Conservation (phyloP, 2,797 vertebrate genomes). For the Monodelphis domestica region DNA sequence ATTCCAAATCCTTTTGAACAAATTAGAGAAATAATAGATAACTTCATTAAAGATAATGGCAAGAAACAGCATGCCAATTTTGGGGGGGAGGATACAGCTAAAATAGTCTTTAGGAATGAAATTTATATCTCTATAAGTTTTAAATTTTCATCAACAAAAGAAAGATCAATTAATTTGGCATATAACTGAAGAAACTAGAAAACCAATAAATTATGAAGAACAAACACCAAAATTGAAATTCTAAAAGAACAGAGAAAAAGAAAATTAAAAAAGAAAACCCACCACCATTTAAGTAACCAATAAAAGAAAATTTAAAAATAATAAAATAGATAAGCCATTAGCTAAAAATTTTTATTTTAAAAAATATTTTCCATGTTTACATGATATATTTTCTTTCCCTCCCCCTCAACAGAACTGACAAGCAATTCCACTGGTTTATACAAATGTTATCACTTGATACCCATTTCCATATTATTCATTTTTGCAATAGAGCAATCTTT, state of each 20-base stretch:
- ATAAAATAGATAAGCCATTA: not conserved
- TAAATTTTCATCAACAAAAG: not conserved
- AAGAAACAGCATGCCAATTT: not conserved
- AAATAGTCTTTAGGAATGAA: not conserved
- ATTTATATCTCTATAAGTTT: not conserved
- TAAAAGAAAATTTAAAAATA: not conserved
- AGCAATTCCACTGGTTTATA: too few relatives aligned
- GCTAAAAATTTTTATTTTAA: not conserved
- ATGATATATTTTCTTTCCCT: too few relatives aligned
- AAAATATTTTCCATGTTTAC: too few relatives aligned
- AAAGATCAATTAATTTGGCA: not conserved
- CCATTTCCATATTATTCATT: too few relatives aligned
- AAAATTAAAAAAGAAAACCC: not conserved
- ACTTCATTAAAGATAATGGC: not conserved
- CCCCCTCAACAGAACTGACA: too few relatives aligned
- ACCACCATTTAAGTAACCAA: not conserved
- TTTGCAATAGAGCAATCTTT: too few relatives aligned
- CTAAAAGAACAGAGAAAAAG: not conserved
- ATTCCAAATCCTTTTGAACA: too few relatives aligned
- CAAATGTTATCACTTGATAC: too few relatives aligned
- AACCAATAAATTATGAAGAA: not conserved
- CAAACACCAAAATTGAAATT: not conserved
- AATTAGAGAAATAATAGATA: too few relatives aligned
- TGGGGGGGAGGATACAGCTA: too few relatives aligned
- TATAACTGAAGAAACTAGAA: not conserved